Conservation (phyloP, 2,113 vertebrate species). For the Columbina picui region DNA sequence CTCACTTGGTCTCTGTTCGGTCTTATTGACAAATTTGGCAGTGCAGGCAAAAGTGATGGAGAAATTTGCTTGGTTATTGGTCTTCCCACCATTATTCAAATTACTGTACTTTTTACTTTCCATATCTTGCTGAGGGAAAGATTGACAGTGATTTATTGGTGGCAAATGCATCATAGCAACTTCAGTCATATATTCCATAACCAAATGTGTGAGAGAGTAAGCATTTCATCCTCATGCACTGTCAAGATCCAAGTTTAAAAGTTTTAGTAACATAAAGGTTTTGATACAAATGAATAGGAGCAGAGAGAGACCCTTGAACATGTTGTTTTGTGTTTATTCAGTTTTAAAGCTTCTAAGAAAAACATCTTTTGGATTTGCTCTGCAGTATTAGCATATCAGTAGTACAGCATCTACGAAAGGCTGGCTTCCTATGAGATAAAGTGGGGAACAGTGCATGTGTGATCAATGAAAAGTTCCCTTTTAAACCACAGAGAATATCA, state of each 20-base stretch:
- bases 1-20: constrained; percentile 50
- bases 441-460: neutral
- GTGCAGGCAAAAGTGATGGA: constrained; percentile 46
- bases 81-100: constrained; percentile 74
- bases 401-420: neutral
- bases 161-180: constrained; percentile 23
- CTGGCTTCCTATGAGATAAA: neutral
- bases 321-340: neutral
- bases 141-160: constrained; percentile 70
- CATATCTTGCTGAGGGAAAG: constrained; percentile 68
- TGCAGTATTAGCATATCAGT: neutral
- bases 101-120: constrained; percentile 72
- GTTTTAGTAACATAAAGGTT: neutral
- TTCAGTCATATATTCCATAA: constrained; percentile 75
- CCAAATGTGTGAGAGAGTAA: constrained; percentile 26
- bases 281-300: neutral
- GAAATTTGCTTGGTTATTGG: constrained; percentile 56
- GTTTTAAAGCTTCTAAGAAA: neutral
- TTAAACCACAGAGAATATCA: neutral
- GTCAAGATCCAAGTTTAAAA: neutral
- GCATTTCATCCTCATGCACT: neutral
- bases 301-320: neutral
- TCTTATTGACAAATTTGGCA: constrained; percentile 46
- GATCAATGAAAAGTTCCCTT: constrained; percentile 5
- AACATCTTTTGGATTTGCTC: neutral